Conservation (phyloP, 2,888 invertebrate genomes). For the Brachycybe producta region DNA sequence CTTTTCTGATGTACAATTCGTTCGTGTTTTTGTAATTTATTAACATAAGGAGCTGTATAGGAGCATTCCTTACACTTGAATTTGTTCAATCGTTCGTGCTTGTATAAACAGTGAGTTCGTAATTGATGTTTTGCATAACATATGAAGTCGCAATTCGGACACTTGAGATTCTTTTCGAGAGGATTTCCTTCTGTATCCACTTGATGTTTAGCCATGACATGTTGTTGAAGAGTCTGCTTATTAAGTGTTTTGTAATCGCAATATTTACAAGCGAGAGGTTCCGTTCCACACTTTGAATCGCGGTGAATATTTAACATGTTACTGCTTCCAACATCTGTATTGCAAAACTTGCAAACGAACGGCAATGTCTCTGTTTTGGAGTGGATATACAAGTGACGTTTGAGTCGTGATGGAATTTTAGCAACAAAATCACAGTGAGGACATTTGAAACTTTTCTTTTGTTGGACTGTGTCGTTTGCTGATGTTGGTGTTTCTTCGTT, state of each 20-base stretch:
- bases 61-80: conserved; percentile 24
- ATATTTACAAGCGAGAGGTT: conserved; percentile 22
- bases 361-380: too few species aligned
- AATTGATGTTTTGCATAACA: conserved; percentile 26
- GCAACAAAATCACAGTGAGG: not conserved
- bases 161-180: conserved; percentile 2
- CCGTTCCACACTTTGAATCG: not conserved
- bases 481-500: too few species aligned
- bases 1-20: conserved; percentile 26
- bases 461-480: too few species aligned
- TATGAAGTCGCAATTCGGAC: conserved; percentile 12
- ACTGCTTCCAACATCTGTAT: conserved; percentile 2
- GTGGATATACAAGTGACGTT: not conserved
- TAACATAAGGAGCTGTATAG: conserved; percentile 25
- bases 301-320: conserved; percentile 2
- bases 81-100: conserved; percentile 20
- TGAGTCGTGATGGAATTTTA: not conserved
- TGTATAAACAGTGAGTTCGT: conserved; percentile 25
- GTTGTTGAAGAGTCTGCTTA: not conserved
- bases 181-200: conserved; percentile 4
- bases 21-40: conserved; percentile 26
- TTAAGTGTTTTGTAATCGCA: conserved; percentile 20
- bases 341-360: conserved; percentile 5
- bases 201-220: conserved; percentile 6
- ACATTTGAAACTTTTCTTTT: too few species aligned